Evolutionary conservation across 2,113 vertebrate species (phyloP).

Genomic region (Steatornis caripensis): DNA sequence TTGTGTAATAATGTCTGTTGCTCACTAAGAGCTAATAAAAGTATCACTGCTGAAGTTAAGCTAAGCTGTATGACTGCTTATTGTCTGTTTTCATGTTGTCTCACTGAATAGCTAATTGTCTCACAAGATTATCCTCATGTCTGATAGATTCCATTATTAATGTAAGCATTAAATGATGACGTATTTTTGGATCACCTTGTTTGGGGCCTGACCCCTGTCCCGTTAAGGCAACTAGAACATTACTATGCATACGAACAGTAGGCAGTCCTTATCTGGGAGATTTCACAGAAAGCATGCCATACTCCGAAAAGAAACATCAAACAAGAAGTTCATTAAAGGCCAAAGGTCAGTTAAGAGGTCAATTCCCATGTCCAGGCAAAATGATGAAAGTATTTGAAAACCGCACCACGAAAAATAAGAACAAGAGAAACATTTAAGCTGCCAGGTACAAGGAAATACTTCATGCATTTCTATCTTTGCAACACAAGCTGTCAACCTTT

Average conservation of each 20-base stretch:
- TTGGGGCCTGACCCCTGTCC: neutral
- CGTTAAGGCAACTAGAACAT: neutral
- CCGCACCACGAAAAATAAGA: neutral
- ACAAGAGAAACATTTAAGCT: neutral
- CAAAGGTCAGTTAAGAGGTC: neutral
- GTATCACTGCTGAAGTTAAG: slow-evolving; percentile 21
- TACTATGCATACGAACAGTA: neutral
- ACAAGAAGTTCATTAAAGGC: neutral
- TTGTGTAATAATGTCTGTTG: neutral
- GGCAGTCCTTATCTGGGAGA: neutral
- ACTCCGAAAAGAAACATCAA: neutral
- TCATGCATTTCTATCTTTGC: neutral
- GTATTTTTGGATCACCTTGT: neutral
- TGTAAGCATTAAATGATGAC: neutral
- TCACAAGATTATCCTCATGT: neutral
- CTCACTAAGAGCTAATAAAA: neutral
- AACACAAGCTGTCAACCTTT: neutral
- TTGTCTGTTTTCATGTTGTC: slow-evolving; percentile 40
- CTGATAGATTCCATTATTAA: neutral
- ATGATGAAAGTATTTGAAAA: neutral
- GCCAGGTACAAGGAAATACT: neutral
- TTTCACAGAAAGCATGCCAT: neutral
- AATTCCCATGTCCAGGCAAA: neutral
- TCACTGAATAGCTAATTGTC: neutral
- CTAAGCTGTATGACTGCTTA: neutral